Evolutionary conservation across 2,888 invertebrate species (phyloP).

Genomic region (Stenodera caucasica): DNA sequence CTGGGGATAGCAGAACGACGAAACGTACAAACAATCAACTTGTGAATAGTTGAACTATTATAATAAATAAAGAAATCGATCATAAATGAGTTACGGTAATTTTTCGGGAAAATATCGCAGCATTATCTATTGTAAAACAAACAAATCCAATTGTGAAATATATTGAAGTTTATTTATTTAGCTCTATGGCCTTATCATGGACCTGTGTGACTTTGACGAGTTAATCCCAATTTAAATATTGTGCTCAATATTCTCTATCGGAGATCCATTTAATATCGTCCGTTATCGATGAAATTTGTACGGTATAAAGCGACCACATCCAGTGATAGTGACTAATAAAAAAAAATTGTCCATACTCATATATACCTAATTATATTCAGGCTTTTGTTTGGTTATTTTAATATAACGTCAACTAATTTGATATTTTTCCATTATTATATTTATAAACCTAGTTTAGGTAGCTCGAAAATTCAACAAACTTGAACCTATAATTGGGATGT

Average conservation of each 20-base stretch:
- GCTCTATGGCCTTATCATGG: not conserved
- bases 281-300: too few species aligned
- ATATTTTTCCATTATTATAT: slow-evolving; percentile 2
- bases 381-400: not conserved
- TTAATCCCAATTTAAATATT: slow-evolving; percentile 36
- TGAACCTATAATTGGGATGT: slow-evolving; percentile 23
- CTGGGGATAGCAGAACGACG: slow-evolving; percentile 31
- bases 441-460: not conserved
- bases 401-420: not conserved
- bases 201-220: slow-evolving; percentile 34
- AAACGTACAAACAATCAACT: slow-evolving; percentile 24
- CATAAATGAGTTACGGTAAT: not conserved
- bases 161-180: not conserved
- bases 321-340: too few species aligned
- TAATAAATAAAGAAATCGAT: not conserved
- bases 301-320: not conserved
- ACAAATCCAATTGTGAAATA: not conserved
- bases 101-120: not conserved
- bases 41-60: not conserved
- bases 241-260: slow-evolving; percentile 10
- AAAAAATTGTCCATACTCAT: too few species aligned
- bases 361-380: not conserved
- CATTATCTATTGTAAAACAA: not conserved
- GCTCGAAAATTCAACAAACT: not conserved
- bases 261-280: not conserved